Conservation (phyloP, 2,888 invertebrate genomes). For the Lomographa bimaculata region DNA sequence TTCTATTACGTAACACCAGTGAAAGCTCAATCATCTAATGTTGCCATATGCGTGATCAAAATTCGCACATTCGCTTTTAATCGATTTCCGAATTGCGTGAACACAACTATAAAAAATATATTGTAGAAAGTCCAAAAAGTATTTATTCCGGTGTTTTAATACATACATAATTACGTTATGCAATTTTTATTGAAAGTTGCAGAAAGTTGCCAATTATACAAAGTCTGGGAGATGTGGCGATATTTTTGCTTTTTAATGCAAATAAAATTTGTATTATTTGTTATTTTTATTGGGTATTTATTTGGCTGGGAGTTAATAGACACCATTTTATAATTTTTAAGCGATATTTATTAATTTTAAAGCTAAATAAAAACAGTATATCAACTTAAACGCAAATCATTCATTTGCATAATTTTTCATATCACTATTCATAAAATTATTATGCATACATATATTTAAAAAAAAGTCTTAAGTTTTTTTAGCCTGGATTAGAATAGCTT, state of each 20-base stretch:
- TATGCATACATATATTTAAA: too few relatives aligned
- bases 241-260: slow-evolving; percentile 3
- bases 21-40: slow-evolving; percentile 19
- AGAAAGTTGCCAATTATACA: slow-evolving; percentile 77
- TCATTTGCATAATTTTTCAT: too few relatives aligned
- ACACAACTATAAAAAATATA: slow-evolving; percentile 56
- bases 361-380: too few relatives aligned
- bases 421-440: too few relatives aligned
- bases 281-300: too few relatives aligned
- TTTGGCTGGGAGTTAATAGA: too few relatives aligned
- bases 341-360: too few relatives aligned
- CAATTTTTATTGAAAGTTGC: slow-evolving; percentile 52
- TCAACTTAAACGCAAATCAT: too few relatives aligned
- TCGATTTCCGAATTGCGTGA: slow-evolving; percentile 53
- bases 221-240: slow-evolving; percentile 37
- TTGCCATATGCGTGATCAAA: slow-evolving; percentile 11
- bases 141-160: slow-evolving; percentile 70
- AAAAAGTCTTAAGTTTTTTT: too few relatives aligned
- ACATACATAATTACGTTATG: slow-evolving; percentile 71
- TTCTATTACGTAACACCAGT: slow-evolving; percentile 3
- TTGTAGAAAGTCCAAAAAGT: slow-evolving; percentile 70
- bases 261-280: too few relatives aligned
- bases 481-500: too few relatives aligned
- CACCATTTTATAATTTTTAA: too few relatives aligned
- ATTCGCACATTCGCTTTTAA: slow-evolving; percentile 33